Base-by-base conservation (phyloP, 2,888 invertebrate species). In the Geophilus truncorum region DNA sequence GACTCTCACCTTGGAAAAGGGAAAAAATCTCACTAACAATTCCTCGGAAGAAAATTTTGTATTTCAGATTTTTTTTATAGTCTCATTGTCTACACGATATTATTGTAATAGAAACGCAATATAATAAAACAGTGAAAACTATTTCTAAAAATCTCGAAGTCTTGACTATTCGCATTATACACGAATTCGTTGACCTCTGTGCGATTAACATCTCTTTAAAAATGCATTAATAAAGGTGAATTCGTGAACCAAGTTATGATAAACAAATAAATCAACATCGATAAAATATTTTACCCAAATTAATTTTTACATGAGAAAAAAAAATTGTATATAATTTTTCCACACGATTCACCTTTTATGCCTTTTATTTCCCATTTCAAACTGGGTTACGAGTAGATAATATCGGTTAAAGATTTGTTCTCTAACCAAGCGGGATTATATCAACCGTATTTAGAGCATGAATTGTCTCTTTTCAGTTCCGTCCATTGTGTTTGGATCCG, bases 401-500 rank as follows among this genome's bases (percentile, higher is more conserved):
- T 70, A 70, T 70, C 70, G 70, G 70, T 70, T 70, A 70, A 51
- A 51, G 70, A 70, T 70, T 70, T 70, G 25, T 70, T 70, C 70
- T 70, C 25, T 70, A 70, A 70, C 70, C 70, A 62, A 62, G n/a
- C 57, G 23, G 57, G 57, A 23, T 62, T 62, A 62, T 18, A 62
- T 23, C 21, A 25, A 28, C 25, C 25, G 70, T 70, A 70, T 70
- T 28, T 70, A 28, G 70, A 70, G 70, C 70, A 70, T 70, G 70
- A 70, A 70, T 70, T 70, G 70, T 70, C 70, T 70, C 70, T 70
- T 70, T 70, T 70, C 70, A 70, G 70, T 70, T 70, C 70, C 70
- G 70, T 70, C 70, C 70, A 70, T 70, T 70, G 70, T 70, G 70
- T 70, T 25, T 25, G 70, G 28, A 70, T 70, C 70, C 70, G 70